Evolutionary conservation across 2,888 invertebrate genomes (phyloP).

Genomic region (Sesamia inferens): DNA sequence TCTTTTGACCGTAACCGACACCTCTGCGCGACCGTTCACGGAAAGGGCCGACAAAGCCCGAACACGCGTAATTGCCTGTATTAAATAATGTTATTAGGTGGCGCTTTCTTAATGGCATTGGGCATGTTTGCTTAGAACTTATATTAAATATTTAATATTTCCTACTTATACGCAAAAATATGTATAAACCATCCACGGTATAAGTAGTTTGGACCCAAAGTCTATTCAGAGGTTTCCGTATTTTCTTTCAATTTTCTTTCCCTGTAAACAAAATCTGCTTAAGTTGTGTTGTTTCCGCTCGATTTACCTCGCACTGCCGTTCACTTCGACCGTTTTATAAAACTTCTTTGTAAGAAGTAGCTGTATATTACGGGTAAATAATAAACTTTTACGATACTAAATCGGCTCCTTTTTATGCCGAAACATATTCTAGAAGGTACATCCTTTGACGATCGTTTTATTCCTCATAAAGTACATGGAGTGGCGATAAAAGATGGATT

Average conservation of each 20-base stretch:
- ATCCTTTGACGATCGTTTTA: constrained; percentile 35
- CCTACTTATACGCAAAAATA: constrained; percentile 1
- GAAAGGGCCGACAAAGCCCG: constrained; percentile 52
- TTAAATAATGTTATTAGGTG: constrained; percentile 41
- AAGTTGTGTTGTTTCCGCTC: constrained; percentile 65
- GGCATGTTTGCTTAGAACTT: constrained; percentile 45
- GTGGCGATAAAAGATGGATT: constrained; percentile 32
- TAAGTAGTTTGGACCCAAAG: constrained; percentile 39
- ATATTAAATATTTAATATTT: constrained; percentile 30
- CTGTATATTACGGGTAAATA: constrained; percentile 41
- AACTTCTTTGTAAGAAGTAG: constrained; percentile 38
- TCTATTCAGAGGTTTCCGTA: constrained; percentile 55
- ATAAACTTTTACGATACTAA: constrained; percentile 50
- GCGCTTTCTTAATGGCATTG: constrained; percentile 24
- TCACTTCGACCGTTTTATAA: constrained; percentile 30
- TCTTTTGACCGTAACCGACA: constrained; percentile 79
- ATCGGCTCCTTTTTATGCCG: constrained; percentile 27
- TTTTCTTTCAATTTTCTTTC: constrained; percentile 62
- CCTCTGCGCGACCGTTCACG: constrained; percentile 60
- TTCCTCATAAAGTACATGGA: constrained; percentile 42
- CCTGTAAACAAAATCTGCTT: constrained; percentile 59
- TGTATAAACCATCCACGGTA: constrained; percentile 18
- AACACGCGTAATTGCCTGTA: constrained; percentile 49
- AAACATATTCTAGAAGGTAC: constrained; percentile 34
- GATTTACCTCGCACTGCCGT: constrained; percentile 60